phyloP scores from a whole-genome alignment of 2,888 invertebrate species.

The Dynastes grantii region DNA sequence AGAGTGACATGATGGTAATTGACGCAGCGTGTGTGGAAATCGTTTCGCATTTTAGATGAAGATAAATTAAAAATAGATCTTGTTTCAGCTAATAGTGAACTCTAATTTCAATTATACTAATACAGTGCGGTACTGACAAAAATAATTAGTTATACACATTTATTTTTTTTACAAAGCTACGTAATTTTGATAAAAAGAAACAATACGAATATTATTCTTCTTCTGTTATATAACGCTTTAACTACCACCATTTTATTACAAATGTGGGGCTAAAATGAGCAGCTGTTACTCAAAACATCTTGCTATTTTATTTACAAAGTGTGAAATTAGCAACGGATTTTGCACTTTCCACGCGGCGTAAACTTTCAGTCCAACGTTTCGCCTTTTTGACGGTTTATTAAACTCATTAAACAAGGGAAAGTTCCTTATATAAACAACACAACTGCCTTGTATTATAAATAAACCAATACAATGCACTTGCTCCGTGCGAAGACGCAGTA shows the following conservation, averaged over 20 bases:
- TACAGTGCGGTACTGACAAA: too few relatives aligned
- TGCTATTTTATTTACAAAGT: background rate
- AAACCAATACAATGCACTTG: slow-evolving; percentile 10
- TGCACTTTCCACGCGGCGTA: slow-evolving; percentile 26
- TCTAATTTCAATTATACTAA: too few relatives aligned
- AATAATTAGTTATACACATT: too few relatives aligned
- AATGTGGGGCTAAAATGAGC: too few relatives aligned
- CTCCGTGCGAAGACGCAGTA: background rate
- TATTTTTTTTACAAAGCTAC: too few relatives aligned
- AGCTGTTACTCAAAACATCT: too few relatives aligned
- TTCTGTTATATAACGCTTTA: too few relatives aligned
- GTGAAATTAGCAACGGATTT: slow-evolving; percentile 7
- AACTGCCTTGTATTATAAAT: slow-evolving; percentile 1
- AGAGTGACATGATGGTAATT: background rate
- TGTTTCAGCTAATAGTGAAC: too few relatives aligned
- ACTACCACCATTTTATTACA: too few relatives aligned
- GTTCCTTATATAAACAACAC: slow-evolving; percentile 40
- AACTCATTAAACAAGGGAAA: slow-evolving; percentile 32
- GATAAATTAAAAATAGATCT: background rate
- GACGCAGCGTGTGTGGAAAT: background rate
- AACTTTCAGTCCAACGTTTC: slow-evolving; percentile 11
- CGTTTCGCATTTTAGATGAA: background rate
- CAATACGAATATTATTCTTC: too few relatives aligned
- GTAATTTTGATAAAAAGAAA: too few relatives aligned
- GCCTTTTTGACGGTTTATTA: slow-evolving; percentile 29